Evolutionary conservation across 2,113 vertebrate species (phyloP).

Genomic region (Anolis carolinensis): DNA sequence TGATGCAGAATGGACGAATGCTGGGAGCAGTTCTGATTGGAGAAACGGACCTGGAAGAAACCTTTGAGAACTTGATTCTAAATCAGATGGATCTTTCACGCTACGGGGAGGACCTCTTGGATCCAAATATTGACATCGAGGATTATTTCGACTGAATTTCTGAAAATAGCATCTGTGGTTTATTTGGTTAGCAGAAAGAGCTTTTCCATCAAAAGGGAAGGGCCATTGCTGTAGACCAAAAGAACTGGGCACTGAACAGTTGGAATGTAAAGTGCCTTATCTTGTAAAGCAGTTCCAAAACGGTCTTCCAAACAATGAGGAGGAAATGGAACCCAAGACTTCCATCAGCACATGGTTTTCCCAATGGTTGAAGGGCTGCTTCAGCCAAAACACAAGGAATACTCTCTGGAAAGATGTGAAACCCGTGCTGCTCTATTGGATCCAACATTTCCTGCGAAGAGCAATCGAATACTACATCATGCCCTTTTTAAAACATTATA

Average conservation of each 20-base stretch:
- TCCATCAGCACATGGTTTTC: too few relatives aligned
- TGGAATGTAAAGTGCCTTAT: neutral
- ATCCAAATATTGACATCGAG: constrained; percentile 94
- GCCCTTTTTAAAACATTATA: too few relatives aligned
- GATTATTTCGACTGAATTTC: constrained; percentile 93
- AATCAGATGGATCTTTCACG: constrained; percentile 94
- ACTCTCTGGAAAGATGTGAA: too few relatives aligned
- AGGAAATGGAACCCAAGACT: too few relatives aligned
- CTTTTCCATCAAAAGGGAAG: neutral
- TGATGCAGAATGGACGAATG: constrained; percentile 89
- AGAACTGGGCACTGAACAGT: too few relatives aligned
- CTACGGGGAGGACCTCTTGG: constrained; percentile 90
- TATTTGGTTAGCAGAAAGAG: neutral
- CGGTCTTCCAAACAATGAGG: too few relatives aligned
- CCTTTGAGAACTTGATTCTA: constrained; percentile 97
- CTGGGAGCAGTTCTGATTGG: constrained; percentile 93
- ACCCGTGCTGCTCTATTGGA: too few relatives aligned
- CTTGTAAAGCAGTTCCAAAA: neutral
- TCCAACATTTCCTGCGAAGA: too few relatives aligned
- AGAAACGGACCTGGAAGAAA: constrained; percentile 95
- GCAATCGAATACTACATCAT: too few relatives aligned
- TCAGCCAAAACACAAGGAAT: too few relatives aligned
- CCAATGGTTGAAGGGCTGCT: too few relatives aligned
- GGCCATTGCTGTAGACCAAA: too few relatives aligned
- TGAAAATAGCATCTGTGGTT: neutral